phyloP scores from a whole-genome alignment of 2,797 vertebrate genomes.

The Enteromius mattozi region DNA sequence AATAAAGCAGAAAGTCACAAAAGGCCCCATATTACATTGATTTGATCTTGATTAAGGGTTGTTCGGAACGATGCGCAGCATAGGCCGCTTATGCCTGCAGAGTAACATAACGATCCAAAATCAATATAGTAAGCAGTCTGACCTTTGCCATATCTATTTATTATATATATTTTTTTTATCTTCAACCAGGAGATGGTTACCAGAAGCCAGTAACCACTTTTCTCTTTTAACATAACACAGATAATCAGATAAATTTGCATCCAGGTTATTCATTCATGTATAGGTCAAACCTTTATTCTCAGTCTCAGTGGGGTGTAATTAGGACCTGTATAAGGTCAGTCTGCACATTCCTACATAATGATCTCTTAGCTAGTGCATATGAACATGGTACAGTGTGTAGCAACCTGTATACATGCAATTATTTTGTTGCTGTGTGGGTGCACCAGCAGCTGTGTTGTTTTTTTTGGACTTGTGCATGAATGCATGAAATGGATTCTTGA shows the following conservation, averaged over 20 bases:
- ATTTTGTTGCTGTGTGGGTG: background rate
- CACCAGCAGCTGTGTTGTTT: background rate
- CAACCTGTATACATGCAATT: background rate
- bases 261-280: background rate
- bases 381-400: no score
- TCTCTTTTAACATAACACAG: background rate
- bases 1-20: background rate
- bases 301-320: background rate
- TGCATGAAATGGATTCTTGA: background rate
- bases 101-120: background rate
- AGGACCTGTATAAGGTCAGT: background rate
- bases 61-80: background rate
- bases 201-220: background rate
- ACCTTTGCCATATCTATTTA: background rate
- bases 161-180: background rate
- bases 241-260: background rate
- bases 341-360: background rate
- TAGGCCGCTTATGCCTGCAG: background rate
- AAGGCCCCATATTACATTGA: background rate
- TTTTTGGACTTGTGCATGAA: background rate
- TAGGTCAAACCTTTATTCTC: background rate
- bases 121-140: constrained; percentile 1
- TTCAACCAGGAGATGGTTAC: background rate
- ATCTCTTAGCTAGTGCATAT: background rate
- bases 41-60: background rate